Conservation (phyloP, 2,797 vertebrate genomes). For the Rhyacichthys aspro region DNA sequence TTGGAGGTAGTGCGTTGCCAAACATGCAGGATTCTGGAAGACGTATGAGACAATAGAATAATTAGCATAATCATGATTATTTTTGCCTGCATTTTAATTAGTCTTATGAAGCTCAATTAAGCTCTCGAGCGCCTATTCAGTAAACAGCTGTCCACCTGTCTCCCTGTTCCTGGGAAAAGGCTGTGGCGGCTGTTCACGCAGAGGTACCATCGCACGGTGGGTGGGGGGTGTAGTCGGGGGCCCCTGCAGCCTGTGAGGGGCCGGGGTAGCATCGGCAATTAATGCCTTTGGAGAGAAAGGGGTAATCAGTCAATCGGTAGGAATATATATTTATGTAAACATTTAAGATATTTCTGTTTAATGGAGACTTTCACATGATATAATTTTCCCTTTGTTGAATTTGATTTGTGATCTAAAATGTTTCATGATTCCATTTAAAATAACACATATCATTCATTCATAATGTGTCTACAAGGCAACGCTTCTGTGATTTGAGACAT, state of each 20-base stretch:
- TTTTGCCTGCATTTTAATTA: slow-evolving; percentile 74
- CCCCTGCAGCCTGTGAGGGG: slow-evolving; percentile 54
- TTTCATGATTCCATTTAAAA: too few relatives aligned
- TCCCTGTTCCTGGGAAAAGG: slow-evolving; percentile 74
- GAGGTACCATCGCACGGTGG: slow-evolving; percentile 51
- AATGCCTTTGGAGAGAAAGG: slow-evolving; percentile 30
- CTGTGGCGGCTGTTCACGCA: slow-evolving; percentile 73
- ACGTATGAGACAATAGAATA: slow-evolving; percentile 63
- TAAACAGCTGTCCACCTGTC: slow-evolving; percentile 80
- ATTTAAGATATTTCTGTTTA: too few relatives aligned
- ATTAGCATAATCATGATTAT: slow-evolving; percentile 75
- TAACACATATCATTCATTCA: too few relatives aligned
- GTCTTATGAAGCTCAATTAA: slow-evolving; percentile 79
- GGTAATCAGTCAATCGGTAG: slow-evolving; percentile 3
- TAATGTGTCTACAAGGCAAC: too few relatives aligned
- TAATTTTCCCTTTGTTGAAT: too few relatives aligned
- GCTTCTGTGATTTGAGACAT: too few relatives aligned
- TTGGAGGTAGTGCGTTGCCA: slow-evolving; percentile 45
- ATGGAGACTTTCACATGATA: too few relatives aligned
- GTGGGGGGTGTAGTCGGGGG: slow-evolving; percentile 42
- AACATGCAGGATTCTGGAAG: slow-evolving; percentile 46
- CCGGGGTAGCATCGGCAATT: slow-evolving; percentile 41
- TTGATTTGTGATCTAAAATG: too few relatives aligned
- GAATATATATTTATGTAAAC: background rate
- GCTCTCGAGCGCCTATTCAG: slow-evolving; percentile 76